Base-by-base conservation (phyloP, 2,113 vertebrate species). In the Nanger granti region DNA sequence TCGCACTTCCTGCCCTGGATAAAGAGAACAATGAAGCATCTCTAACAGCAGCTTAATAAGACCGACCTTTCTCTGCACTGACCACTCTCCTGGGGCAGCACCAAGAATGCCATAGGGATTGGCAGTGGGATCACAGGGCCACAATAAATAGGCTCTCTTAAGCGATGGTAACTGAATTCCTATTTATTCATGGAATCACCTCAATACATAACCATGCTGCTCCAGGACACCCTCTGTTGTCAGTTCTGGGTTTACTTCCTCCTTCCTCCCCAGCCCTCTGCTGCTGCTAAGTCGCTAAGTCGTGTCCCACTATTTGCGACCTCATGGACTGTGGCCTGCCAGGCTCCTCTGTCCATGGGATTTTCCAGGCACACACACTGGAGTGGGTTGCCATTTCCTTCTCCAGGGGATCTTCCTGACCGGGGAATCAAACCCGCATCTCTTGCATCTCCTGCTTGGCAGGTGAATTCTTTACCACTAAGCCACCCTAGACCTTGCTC, bases 1-100 rank as follows among this genome's bases (percentile, higher is more conserved):
- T 94, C 89, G 8, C 3, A 20, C 73, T 95, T 94, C 49, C 92
- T 96, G 47, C 47, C 86, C 13, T 98, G 89, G 93, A 94, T 97
- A 82, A 93, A 79, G 28, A 95, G 2, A 41, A 69, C 47, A 55
- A 79, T 94, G 83, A 94, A 82, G 49, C 8, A 0, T 22, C 5
- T 26, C 17, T 85, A 86, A n/a, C 13, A 87, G 10, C 22, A 13
- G 18, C 8, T 2, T n/a, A n/a, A 89, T n/a, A n/a, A 89, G 15
- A 22, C 5, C 60, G 31, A 76, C 22, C 62, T 47, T 83, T 31
- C 7, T 76, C 73, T 87, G 24, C 26, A 12, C 18, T 55, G 14
- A 66, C n/a, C 60, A 69, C 31, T 49, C 44, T 88, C n/a, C 64
- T 44, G 69, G n/a, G 8, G 3, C 34, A 83, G 24, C 95, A 17